Percentiles rank a stretch among this genome's conserved stretches.
phyloP scores from a whole-genome alignment of 2,797 vertebrate species.

The Hyperoplus immaculatus region DNA sequence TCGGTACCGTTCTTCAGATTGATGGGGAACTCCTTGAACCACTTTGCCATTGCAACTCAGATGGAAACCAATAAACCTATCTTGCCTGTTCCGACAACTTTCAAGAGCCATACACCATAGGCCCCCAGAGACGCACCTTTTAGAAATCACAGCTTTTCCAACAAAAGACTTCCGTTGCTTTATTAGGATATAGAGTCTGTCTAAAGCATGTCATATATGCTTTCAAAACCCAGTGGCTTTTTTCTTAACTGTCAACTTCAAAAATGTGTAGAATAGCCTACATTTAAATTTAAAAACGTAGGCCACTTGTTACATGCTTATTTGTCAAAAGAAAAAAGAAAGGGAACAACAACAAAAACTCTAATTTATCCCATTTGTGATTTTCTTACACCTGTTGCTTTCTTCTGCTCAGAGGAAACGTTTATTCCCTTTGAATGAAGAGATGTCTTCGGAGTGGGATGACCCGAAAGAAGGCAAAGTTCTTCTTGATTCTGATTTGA shows the following conservation, averaged over 20 bases:
- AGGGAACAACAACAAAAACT: background rate
- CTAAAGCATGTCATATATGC: slow-evolving; percentile 52
- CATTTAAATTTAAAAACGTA: background rate
- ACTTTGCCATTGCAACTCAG: slow-evolving; percentile 77
- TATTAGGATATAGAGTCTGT: slow-evolving; percentile 50
- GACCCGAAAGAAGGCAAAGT: slow-evolving; percentile 66
- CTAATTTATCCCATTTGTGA: slow-evolving; percentile 75
- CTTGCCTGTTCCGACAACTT: slow-evolving; percentile 51
- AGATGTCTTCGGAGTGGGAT: slow-evolving; percentile 61
- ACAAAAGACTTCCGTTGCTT: slow-evolving; percentile 80
- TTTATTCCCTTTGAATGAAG: slow-evolving; percentile 71
- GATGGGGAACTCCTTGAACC: slow-evolving; percentile 91
- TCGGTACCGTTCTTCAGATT: slow-evolving; percentile 87
- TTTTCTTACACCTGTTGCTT: slow-evolving; percentile 51
- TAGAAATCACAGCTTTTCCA: slow-evolving; percentile 66
- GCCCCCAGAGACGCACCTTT: slow-evolving; percentile 74
- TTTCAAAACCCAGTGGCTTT: slow-evolving; percentile 13
- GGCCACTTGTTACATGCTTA: slow-evolving; percentile 3
- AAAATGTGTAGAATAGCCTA: background rate
- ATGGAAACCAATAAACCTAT: slow-evolving; percentile 57
- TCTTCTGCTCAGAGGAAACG: slow-evolving; percentile 23
- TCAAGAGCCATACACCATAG: slow-evolving; percentile 71
- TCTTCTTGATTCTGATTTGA: slow-evolving; percentile 69
- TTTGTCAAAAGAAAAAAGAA: slow-evolving; percentile 2
- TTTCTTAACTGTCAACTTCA: background rate